phyloP scores from a whole-genome alignment of 1,140 invertebrate species.

The Drosophila sp. region DNA sequence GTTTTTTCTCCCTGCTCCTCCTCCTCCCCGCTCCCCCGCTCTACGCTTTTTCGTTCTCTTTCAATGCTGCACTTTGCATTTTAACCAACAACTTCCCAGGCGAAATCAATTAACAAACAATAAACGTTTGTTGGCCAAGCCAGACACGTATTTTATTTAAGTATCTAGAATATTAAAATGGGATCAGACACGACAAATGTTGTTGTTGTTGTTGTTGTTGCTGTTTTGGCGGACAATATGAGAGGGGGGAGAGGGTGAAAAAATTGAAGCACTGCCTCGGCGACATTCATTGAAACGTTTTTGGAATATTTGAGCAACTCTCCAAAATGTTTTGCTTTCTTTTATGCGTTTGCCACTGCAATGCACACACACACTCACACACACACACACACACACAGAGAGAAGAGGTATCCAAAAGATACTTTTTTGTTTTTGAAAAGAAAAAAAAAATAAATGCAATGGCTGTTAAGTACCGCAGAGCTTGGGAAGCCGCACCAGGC shows the following conservation, averaged over 20 bases:
- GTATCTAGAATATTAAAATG: constrained; percentile 83
- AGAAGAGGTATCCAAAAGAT: constrained; percentile 35
- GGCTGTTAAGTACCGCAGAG: constrained; percentile 20
- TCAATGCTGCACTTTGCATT: constrained; percentile 79
- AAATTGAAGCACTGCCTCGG: constrained; percentile 77
- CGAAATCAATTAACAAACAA: constrained; percentile 82
- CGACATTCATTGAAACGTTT: constrained; percentile 81
- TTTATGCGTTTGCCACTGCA: constrained; percentile 41
- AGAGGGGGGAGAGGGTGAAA: constrained; percentile 37
- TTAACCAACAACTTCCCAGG: constrained; percentile 76
- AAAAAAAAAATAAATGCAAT: constrained; percentile 44
- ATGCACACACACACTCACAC: constrained; percentile 1
- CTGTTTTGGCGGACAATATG: constrained; percentile 4
- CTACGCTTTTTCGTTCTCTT: neutral
- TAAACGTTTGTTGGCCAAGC: constrained; percentile 81
- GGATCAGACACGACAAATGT: constrained; percentile 76
- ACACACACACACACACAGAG: neutral
- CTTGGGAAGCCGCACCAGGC: constrained; percentile 22
- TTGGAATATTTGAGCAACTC: constrained; percentile 71
- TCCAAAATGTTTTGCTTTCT: constrained; percentile 56
- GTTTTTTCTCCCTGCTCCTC: constrained; percentile 21
- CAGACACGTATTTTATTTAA: constrained; percentile 82
- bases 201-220: constrained; percentile 23
- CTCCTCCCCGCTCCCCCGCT: neutral
- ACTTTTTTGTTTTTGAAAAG: constrained; percentile 24